phyloP scores from a whole-genome alignment of 92 coral and sea anemone genomes.

The Epizoanthus illoricatus region DNA sequence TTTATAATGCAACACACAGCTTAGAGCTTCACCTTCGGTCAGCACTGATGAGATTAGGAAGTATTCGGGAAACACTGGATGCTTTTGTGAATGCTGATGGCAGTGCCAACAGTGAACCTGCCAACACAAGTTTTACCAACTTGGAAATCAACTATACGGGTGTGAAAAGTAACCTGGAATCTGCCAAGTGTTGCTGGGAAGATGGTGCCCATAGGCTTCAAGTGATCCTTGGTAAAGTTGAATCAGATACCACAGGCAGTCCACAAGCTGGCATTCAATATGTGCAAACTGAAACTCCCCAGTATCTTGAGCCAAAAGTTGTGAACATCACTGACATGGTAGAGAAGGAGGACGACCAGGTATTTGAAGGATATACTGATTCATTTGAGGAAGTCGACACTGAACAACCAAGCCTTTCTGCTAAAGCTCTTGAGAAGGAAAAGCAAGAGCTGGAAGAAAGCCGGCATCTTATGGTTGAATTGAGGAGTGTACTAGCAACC shows the following conservation, averaged over 20 bases:
- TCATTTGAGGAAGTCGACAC: constrained; percentile 42
- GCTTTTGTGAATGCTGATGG: constrained; percentile 39
- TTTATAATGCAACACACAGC: constrained; percentile 75
- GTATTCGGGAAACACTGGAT: constrained; percentile 45
- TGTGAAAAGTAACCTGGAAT: constrained; percentile 69
- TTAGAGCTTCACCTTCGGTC: constrained; percentile 81
- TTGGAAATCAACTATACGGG: constrained; percentile 47
- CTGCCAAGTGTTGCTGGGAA: constrained; percentile 72
- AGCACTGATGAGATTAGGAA: constrained; percentile 62
- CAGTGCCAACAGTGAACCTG: not conserved
- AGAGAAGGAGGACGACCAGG: constrained; percentile 60
- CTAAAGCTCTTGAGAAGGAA: constrained; percentile 71
- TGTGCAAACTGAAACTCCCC: constrained; percentile 24
- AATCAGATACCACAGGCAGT: not conserved
- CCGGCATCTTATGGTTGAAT: constrained; percentile 78
- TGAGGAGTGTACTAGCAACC: constrained; percentile 75
- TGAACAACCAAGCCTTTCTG: constrained; percentile 42
- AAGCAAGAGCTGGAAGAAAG: constrained; percentile 67
- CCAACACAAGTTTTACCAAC: constrained; percentile 19
- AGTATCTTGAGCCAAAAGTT: not conserved
- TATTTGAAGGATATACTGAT: constrained; percentile 91
- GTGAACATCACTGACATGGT: not conserved
- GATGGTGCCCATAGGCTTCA: constrained; percentile 63
- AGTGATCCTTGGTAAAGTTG: constrained; percentile 31
- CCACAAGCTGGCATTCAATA: constrained; percentile 19